Percentiles rank a stretch among this genome's conserved stretches.
These are phyloP conservation scores for Canis aureus DNA, from an alignment of 2,113 vertebrate genomes.

Conservation along the genomic window DNA sequence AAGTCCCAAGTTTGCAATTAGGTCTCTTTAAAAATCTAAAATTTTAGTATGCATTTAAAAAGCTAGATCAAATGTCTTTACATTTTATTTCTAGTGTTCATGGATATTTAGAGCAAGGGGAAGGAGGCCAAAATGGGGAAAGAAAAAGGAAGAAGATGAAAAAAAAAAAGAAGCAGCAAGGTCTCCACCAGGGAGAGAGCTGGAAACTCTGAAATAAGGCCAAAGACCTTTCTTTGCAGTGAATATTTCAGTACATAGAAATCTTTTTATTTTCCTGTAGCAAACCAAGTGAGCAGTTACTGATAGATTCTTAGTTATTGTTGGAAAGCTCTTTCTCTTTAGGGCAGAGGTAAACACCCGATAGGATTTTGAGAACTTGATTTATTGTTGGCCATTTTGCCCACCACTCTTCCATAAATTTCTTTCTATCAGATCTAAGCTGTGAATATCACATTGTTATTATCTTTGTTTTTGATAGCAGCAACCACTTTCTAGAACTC, in stretches of 20 bases:
- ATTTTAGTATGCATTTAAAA: background rate
- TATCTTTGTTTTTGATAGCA: constrained; percentile 11
- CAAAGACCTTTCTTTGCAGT: background rate
- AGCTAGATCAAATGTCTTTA: background rate
- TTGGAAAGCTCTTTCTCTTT: background rate
- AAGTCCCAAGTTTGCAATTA: background rate
- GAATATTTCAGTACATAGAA: background rate
- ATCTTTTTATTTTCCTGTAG: background rate
- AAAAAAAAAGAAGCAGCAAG: background rate
- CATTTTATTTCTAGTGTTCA: background rate
- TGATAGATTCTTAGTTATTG: background rate
- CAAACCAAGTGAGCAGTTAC: background rate
- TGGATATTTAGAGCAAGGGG: background rate
- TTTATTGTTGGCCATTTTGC: background rate
- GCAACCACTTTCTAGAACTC: background rate
- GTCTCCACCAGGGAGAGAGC: background rate
- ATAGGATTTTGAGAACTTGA: background rate
- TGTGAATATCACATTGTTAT: background rate
- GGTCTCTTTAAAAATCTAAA: background rate
- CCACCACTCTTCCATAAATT: background rate
- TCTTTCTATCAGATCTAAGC: background rate
- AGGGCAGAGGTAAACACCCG: background rate
- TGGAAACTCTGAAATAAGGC: background rate
- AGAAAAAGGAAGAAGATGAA: background rate
- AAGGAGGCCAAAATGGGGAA: background rate